These are phyloP conservation scores for Notarius quadriscutis DNA, from an alignment of 2,113 vertebrate genomes.

Conservation along the genomic window DNA sequence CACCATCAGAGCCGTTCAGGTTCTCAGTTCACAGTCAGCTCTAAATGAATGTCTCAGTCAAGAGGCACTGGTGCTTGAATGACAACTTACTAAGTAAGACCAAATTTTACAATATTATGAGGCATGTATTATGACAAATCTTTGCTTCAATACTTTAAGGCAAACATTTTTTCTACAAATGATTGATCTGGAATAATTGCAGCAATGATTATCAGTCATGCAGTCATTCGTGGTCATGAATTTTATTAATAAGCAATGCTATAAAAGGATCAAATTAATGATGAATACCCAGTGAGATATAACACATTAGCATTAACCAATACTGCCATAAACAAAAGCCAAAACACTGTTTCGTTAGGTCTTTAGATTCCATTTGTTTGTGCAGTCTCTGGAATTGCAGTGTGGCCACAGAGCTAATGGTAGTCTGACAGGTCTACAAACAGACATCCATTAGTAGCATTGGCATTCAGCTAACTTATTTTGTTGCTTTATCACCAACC, in stretches of 20 bases:
- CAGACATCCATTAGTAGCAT: constrained; percentile 12
- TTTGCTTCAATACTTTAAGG: neutral
- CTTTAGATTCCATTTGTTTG: neutral
- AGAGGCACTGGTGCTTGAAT: neutral
- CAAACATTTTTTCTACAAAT: neutral
- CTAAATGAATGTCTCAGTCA: neutral
- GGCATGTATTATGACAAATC: neutral
- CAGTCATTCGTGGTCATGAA: neutral
- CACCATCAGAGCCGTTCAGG: neutral
- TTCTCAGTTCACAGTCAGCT: neutral
- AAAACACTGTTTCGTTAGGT: neutral
- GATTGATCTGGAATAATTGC: neutral
- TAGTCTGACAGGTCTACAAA: neutral
- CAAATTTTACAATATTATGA: neutral
- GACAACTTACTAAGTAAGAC: neutral
- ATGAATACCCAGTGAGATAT: neutral
- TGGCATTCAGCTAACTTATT: constrained; percentile 12
- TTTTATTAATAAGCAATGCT: neutral
- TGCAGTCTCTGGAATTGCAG: neutral
- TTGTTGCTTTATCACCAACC: neutral
- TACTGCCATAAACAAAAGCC: neutral
- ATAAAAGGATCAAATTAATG: neutral
- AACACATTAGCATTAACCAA: neutral
- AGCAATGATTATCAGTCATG: neutral
- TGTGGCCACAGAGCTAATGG: neutral